phyloP scores from a whole-genome alignment of 2,888 invertebrate genomes.

The Stenoptilia bipunctidactyla region DNA sequence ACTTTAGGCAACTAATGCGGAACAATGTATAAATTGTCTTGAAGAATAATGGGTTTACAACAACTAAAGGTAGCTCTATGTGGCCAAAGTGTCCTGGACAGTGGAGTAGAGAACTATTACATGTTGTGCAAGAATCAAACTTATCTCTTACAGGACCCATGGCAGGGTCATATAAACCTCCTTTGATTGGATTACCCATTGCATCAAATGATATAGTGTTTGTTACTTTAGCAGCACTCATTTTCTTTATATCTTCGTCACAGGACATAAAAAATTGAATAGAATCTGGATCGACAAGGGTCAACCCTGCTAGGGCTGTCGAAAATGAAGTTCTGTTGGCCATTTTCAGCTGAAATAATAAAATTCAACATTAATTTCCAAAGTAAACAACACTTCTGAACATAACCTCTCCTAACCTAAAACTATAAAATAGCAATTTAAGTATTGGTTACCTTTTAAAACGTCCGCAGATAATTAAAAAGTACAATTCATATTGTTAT shows the following conservation, averaged over 20 bases:
- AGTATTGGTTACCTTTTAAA: no score
- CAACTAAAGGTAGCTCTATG: slow-evolving; percentile 89
- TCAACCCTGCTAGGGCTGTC: slow-evolving; percentile 33
- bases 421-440: no score
- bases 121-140: slow-evolving; percentile 84
- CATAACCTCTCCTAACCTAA: slow-evolving; percentile 19
- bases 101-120: slow-evolving; percentile 73
- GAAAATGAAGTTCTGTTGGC: slow-evolving; percentile 34
- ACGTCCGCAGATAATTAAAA: no score
- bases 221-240: slow-evolving; percentile 86
- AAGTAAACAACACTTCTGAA: background rate
- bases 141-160: slow-evolving; percentile 78
- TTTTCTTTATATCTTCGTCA: slow-evolving; percentile 79
- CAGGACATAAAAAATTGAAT: slow-evolving; percentile 80
- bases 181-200: slow-evolving; percentile 83
- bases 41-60: slow-evolving; percentile 92
- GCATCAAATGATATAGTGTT: slow-evolving; percentile 85
- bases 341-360: slow-evolving; percentile 24
- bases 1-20: slow-evolving; percentile 77
- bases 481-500: no score
- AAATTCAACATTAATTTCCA: background rate
- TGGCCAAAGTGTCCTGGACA: slow-evolving; percentile 97
- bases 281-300: slow-evolving; percentile 50
- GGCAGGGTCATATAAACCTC: slow-evolving; percentile 91
- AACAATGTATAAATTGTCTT: slow-evolving; percentile 78